Base-by-base conservation (phyloP, 2,113 vertebrate genomes). In the Leucosticte australis region DNA sequence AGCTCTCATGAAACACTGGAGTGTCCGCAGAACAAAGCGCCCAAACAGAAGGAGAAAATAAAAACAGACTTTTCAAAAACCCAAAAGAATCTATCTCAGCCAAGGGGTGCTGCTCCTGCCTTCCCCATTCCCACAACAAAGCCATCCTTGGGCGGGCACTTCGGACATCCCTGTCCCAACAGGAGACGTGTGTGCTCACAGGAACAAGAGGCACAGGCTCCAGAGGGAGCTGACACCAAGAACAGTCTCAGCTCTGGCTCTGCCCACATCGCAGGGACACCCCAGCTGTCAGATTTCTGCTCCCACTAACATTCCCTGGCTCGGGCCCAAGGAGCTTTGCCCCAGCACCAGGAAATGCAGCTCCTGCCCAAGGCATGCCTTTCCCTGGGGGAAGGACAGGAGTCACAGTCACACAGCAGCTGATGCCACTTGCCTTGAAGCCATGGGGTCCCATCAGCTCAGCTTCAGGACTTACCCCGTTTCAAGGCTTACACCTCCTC, bases 141-240 rank as follows among this genome's bases (percentile, higher is more conserved):
- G 42, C 52, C 11, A 1, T 20, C 24, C 42, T 4, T 19, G 14
- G 33, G 22, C 7, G 0, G 0, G 37, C 6, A 3, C 1, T 1
- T 10, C 14, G 47, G 4, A 60, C 42, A 20, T 3, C 27, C n/a
- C 16, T 13, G 7, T 7, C 31, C 55, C 44, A 64, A 3, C 13
- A 78, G 53, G 10, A 82, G 30, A 31, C 2, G 21, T 12, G 7
- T 67, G 46, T 9, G 30, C 42, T 13, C 12, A 37, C 15, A 11
- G 12, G 35, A 30, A 13, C 20, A n/a, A 4, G 2, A 22, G 9
- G 1, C 27, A 33, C 44, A 31, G 6, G 4, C 53, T 39, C 28
- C 35, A 18, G 17, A 33, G 19, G 35, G 59, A 41, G 15, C 57
- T 88, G 56, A 20, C 44, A 14, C 4, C 2, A 27, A 49, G 63